These are phyloP conservation scores for Cynopterus brachyotis DNA, from an alignment of 2,113 vertebrate species.

Conservation along the genomic window DNA sequence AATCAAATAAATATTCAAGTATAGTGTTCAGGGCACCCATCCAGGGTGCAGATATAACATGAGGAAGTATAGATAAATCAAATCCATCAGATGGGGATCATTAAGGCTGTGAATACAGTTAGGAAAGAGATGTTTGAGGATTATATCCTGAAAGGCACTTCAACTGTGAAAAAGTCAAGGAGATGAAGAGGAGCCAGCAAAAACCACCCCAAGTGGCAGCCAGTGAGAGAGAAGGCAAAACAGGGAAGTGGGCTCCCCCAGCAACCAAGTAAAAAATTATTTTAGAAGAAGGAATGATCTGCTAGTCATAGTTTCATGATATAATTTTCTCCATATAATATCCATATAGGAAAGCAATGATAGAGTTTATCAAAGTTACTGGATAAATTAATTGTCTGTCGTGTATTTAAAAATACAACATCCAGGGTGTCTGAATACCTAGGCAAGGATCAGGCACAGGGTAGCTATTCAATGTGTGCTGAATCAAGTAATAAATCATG, in stretches of 20 bases:
- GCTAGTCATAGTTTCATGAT: background rate
- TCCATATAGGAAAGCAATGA: background rate
- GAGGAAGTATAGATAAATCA: background rate
- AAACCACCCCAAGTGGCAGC: background rate
- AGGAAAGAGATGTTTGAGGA: background rate
- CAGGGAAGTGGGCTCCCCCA: background rate
- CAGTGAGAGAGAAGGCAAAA: background rate
- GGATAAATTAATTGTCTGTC: background rate
- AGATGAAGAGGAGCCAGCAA: background rate
- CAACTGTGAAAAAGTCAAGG: background rate
- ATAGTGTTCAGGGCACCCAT: background rate
- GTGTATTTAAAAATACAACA: background rate
- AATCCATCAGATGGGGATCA: background rate
- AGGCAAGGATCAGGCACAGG: background rate
- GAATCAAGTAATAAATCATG: background rate
- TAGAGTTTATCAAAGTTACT: background rate
- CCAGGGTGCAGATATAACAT: background rate
- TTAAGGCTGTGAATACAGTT: background rate
- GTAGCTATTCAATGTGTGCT: background rate
- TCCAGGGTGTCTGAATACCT: background rate
- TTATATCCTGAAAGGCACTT: background rate
- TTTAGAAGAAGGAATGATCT: background rate
- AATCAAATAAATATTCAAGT: background rate
- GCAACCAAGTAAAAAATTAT: background rate
- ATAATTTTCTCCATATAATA: background rate